These are phyloP conservation scores for Eurystomus gularis DNA, from an alignment of 2,113 vertebrate species.

Conservation along the genomic window DNA sequence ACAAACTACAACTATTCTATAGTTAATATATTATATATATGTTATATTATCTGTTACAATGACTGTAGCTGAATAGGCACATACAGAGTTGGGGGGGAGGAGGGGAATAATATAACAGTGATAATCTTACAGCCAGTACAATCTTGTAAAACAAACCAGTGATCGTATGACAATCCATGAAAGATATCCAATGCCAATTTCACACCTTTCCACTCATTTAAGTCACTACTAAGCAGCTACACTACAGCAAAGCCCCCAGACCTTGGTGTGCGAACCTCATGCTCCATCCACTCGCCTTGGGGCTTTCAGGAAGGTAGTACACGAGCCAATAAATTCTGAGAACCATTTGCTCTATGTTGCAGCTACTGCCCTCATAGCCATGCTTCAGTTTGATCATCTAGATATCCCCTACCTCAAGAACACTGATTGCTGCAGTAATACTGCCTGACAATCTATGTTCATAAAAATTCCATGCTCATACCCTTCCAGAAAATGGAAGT, in stretches of 20 bases:
- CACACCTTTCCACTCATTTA: neutral
- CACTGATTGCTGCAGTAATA: neutral
- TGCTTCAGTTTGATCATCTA: fast-evolving
- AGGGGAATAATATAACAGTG: neutral
- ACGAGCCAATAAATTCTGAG: neutral
- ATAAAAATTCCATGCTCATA: neutral
- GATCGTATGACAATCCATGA: neutral
- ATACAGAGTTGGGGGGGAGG: neutral
- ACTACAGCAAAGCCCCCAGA: neutral
- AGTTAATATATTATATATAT: too few species aligned
- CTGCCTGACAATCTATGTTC: neutral
- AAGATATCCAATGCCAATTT: neutral
- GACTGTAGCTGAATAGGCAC: neutral
- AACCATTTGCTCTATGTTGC: neutral
- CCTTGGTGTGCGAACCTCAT: neutral
- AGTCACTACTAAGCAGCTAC: neutral
- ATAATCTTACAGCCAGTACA: neutral
- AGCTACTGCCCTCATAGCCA: neutral
- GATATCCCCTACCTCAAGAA: neutral
- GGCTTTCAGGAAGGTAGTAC: neutral
- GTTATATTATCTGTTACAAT: neutral
- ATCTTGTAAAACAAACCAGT: neutral
- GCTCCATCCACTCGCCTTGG: neutral
- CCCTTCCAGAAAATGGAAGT: neutral
- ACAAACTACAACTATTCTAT: neutral